phyloP scores from a whole-genome alignment of 1,140 invertebrate species.

The Samia ricini region DNA sequence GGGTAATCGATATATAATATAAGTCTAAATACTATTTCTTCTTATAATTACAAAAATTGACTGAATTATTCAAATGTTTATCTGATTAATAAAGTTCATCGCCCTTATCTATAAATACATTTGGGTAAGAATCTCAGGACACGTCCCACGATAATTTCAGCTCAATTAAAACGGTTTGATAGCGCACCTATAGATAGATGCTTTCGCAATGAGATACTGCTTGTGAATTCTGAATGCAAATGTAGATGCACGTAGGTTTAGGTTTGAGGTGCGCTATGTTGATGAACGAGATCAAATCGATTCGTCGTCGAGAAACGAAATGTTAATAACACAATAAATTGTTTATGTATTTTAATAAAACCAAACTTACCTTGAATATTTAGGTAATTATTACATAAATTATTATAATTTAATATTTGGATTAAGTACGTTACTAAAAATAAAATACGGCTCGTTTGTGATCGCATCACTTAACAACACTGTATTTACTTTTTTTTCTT shows the following conservation, averaged over 20 bases:
- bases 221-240: conserved; percentile 1
- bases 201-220: conserved; percentile 3
- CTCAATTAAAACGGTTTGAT: conserved; percentile 9
- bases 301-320: not conserved
- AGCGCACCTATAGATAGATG: conserved; percentile 1
- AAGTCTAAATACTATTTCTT: too few species aligned
- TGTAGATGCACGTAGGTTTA: conserved; percentile 3
- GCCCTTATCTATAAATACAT: not conserved
- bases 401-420: too few species aligned
- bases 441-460: too few species aligned
- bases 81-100: not conserved
- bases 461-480: too few species aligned
- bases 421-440: too few species aligned
- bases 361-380: too few species aligned
- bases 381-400: too few species aligned
- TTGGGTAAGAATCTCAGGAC: not conserved
- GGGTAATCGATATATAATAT: too few species aligned
- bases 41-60: not conserved
- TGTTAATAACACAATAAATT: too few species aligned
- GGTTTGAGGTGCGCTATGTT: not conserved
- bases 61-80: not conserved
- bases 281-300: not conserved
- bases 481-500: too few species aligned
- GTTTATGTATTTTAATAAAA: too few species aligned
- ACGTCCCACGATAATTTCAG: conserved; percentile 2